Evolutionary conservation across 1,140 invertebrate species (phyloP).

Genomic region (Leptonema lineaticorne): DNA sequence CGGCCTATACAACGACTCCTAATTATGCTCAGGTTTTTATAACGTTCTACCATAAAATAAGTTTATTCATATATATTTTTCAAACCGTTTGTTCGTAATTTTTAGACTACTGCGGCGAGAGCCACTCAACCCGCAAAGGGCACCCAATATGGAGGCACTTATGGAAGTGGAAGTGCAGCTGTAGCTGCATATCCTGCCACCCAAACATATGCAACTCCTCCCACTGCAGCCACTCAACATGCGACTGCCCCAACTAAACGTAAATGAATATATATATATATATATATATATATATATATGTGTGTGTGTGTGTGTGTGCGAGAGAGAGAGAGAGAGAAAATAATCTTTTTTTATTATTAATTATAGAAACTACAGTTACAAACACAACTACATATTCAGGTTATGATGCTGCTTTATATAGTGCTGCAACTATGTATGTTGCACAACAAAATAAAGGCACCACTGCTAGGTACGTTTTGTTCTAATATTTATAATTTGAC

Average conservation of each 20-base stretch:
- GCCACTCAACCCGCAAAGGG: slow-evolving; percentile 44
- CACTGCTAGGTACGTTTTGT: slow-evolving; percentile 45
- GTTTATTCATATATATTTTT: not conserved
- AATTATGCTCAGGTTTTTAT: slow-evolving; percentile 59
- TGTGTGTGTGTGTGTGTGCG: too few relatives aligned
- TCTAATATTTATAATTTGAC: not conserved
- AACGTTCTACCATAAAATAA: not conserved
- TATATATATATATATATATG: too few relatives aligned
- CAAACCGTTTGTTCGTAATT: not conserved
- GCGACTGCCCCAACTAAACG: slow-evolving; percentile 52
- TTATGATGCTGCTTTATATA: slow-evolving; percentile 91
- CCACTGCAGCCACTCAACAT: slow-evolving; percentile 47
- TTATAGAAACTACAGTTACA: slow-evolving; percentile 59
- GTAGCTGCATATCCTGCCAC: slow-evolving; percentile 47
- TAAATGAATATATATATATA: too few relatives aligned
- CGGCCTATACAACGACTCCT: slow-evolving; percentile 66
- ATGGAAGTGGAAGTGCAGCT: slow-evolving; percentile 48
- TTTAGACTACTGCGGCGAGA: slow-evolving; percentile 43
- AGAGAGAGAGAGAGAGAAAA: too few relatives aligned
- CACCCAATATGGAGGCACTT: slow-evolving; percentile 50
- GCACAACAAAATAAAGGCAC: slow-evolving; percentile 75
- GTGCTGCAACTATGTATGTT: slow-evolving; percentile 89
- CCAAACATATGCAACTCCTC: slow-evolving; percentile 46
- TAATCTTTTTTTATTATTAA: slow-evolving; percentile 3
- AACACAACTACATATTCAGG: slow-evolving; percentile 72